phyloP scores from a whole-genome alignment of 2,113 vertebrate species.

The Pachypanchax playfairii region DNA sequence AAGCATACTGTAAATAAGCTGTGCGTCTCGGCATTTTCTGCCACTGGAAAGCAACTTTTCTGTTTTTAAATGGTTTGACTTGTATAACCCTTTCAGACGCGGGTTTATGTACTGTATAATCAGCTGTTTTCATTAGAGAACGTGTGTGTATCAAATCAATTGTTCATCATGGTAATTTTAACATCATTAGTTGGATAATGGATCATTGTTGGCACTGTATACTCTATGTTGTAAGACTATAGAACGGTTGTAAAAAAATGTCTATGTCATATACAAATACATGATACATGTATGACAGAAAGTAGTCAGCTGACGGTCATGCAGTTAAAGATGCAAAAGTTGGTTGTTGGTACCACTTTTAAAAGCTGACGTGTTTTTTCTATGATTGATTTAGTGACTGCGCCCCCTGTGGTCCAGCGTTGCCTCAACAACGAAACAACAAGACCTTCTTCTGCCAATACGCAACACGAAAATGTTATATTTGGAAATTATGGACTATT shows the following conservation, averaged over 20 bases:
- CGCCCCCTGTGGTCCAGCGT: conserved; percentile 23
- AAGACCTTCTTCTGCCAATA: conserved; percentile 21
- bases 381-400: conserved; percentile 33
- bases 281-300: conserved; percentile 52
- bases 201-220: conserved; percentile 74
- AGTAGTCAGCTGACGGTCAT: conserved; percentile 30
- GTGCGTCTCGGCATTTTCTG: conserved; percentile 61
- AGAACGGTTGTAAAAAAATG: conserved; percentile 40
- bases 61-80: conserved; percentile 53
- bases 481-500: conserved; percentile 58
- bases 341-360: conserved; percentile 53
- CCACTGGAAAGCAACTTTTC: conserved; percentile 51
- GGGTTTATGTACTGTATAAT: conserved; percentile 75
- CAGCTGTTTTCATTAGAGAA: conserved; percentile 79
- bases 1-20: conserved; percentile 52
- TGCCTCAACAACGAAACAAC: conserved; percentile 11
- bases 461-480: conserved; percentile 42
- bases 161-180: conserved; percentile 75
- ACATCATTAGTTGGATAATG: conserved; percentile 77
- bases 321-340: conserved; percentile 20
- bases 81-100: conserved; percentile 61
- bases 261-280: conserved; percentile 22
- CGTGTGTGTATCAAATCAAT: conserved; percentile 79
- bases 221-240: conserved; percentile 55
- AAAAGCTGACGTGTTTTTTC: conserved; percentile 36